Evolutionary conservation across 1,140 invertebrate species (phyloP), one percentile per base, ranked within the genome.

Genomic region (Heterodera carotae): DNA sequence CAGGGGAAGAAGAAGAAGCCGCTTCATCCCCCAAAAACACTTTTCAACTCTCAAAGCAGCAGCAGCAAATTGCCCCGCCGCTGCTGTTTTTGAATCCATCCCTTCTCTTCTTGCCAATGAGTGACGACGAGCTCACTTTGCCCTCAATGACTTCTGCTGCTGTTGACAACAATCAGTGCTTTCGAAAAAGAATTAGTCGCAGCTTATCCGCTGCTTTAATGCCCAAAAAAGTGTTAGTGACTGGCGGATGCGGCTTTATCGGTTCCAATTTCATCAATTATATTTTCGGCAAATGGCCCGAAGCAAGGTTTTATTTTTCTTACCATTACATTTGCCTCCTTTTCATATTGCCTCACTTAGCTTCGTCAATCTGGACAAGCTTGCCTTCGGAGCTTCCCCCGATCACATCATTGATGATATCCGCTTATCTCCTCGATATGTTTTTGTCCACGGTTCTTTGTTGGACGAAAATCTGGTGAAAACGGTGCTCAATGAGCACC

Each of bases 231-330:
- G 71, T 74, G 59, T 34, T 74, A 29, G 56, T 74, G 25, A 74
- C 84, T 25, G 85, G 85, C 8, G 85, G 85, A 12, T 85, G 82
- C 67, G 85, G 85, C 29, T 86, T 86, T 62, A 86, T 86, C 76
- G 85, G 85, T n/a, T 86, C 85, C 8, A 86, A 86, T 66, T 86
- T 86, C 72, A 84, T 86, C 39, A 86, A 86, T 62, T 85, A 80
- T 66, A 82, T 85, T 62, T 86, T 84, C 71, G 74, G 79, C 66
- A 81, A 83, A 79, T 86, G 85, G 85, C 69, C 66, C 31, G 75
- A 69, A 27, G 76, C 80, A 33, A 85, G 70, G 84, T 85, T 62
- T 74, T 2, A 18, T 12, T 22, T 7, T 59, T 18, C 8, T 79
- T 82, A 25, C 48, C 7, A 31, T n/a, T 60, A 6, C 48, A 12